Base-by-base conservation (phyloP, 1,140 invertebrate species). In the Musca vetustissima region DNA sequence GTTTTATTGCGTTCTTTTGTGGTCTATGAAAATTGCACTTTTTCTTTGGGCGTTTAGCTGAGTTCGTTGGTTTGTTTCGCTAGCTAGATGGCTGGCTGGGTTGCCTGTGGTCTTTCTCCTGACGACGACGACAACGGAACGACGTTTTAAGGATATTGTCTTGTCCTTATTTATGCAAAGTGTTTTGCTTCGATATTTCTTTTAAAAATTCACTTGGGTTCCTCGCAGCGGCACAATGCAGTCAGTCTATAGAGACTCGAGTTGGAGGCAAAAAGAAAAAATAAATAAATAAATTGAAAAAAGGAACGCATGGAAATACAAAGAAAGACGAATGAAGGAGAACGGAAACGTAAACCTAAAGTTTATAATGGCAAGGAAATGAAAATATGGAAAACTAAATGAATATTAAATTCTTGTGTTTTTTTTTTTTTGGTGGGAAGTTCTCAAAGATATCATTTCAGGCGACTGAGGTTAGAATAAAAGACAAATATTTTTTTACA, bases 141-240 rank as follows among this genome's bases (percentile, higher is more conserved):
- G 32, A 32, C 36, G 17, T 61, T 32, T 61, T 61, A 61, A 61
- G 57, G 57, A 61, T 61, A 36, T 61, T 61, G 57, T 61, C 57
- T 61, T 61, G 28, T 28, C n/a, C 57, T 43, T 61, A 36, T 61
- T 61, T 61, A 61, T 61, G 57, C 57, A 61, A 61, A 61, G 28
- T 61, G 57, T 36, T 61, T 61, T 61, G 57, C 55, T 59, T 59
- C 28, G 55, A 28, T 59, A 59, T 59, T 59, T 59, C 22, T 61
- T 43, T 36, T 32, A 61, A 43, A 43, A n/a, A 36, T n/a, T 28
- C 32, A 61, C 24, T 28, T 14, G 7, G 21, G 49, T 21, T 52
- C 17, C 49, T 52, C 13, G 19, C 36, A 13, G 36, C 6, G 36
- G 36, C 36, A 43, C 11, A 43, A 43, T 43, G 36, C 36, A 43